Percentiles rank a stretch among this genome's conserved stretches.
These are phyloP conservation scores for Poeciliopsis gracilis DNA, from an alignment of 2,797 vertebrate genomes.

Conservation along the genomic window DNA sequence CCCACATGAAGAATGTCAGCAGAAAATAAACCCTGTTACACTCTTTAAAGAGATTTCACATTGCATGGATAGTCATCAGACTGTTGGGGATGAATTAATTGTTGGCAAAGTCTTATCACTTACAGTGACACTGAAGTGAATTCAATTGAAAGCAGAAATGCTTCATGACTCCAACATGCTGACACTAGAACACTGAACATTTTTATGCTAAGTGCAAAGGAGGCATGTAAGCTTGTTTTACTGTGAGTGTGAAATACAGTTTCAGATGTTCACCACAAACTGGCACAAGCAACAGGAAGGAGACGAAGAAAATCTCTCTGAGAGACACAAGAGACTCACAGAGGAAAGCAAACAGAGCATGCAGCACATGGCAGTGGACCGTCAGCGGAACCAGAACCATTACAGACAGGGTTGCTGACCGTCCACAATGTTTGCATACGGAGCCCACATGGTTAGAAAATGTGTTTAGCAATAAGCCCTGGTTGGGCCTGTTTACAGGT, in stretches of 20 bases:
- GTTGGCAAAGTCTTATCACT: too few relatives aligned
- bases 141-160: neutral
- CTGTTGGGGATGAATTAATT: too few relatives aligned
- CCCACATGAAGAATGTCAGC: neutral
- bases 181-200: neutral
- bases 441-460: neutral
- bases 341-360: neutral
- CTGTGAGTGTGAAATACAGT: neutral
- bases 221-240: neutral
- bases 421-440: neutral
- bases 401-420: neutral
- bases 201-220: neutral
- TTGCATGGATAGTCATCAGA: neutral
- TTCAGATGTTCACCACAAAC: neutral
- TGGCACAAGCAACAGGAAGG: neutral
- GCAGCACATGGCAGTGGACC: neutral
- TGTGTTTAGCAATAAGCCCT: neutral
- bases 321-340: neutral
- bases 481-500: neutral
- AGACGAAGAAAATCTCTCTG: neutral
- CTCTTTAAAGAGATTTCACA: neutral
- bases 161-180: neutral
- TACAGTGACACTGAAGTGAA: neutral
- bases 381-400: neutral
- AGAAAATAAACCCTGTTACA: neutral